These are phyloP conservation scores for Musca domestica DNA, from an alignment of 1,140 invertebrate species.

Conservation along the genomic window DNA sequence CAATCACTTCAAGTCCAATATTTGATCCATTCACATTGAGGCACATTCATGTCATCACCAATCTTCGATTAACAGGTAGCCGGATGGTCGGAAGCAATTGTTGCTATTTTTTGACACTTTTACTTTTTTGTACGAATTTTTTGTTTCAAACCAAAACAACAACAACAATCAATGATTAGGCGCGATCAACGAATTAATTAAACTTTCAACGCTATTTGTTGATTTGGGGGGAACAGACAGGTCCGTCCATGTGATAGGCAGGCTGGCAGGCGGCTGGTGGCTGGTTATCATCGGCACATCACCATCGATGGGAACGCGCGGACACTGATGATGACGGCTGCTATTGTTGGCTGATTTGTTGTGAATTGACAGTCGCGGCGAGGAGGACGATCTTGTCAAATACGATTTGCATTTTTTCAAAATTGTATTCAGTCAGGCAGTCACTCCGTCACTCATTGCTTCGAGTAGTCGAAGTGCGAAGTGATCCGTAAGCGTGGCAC, in stretches of 20 bases:
- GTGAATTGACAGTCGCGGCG: not conserved
- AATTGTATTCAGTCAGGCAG: too few relatives aligned
- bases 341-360: not conserved
- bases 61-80: not conserved
- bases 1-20: conserved; percentile 1
- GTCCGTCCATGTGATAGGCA: not conserved
- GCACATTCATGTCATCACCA: conserved; percentile 1
- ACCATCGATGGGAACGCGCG: not conserved
- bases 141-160: too few relatives aligned
- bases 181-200: conserved; percentile 11
- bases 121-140: not conserved
- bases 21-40: too few relatives aligned
- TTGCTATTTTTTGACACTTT: conserved; percentile 20
- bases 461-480: conserved; percentile 4
- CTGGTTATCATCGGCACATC: conserved; percentile 6
- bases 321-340: too few relatives aligned
- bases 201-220: conserved; percentile 11
- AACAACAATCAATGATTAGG: not conserved
- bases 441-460: too few relatives aligned
- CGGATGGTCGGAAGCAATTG: too few relatives aligned
- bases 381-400: too few relatives aligned
- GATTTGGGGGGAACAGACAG: not conserved
- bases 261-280: too few relatives aligned
- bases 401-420: conserved; percentile 5
- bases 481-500: conserved; percentile 18